Evolutionary conservation across 2,113 vertebrate species (phyloP), one percentile per base, ranked within the genome.

Genomic region (Numenius arquata): DNA sequence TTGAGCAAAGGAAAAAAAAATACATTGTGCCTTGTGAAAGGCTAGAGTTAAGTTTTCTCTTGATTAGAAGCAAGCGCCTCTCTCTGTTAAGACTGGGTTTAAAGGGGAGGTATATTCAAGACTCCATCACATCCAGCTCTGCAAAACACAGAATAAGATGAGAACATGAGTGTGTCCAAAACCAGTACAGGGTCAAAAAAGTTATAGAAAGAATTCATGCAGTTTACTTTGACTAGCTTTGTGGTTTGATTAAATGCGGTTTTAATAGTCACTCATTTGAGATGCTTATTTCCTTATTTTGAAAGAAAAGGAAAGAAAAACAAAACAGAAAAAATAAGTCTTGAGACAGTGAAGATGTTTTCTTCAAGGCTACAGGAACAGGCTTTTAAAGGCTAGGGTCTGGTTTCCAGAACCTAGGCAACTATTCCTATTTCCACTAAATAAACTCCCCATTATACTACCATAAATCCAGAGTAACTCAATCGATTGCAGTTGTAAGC

Each of bases 391-490:
- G 41, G 19, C 5, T 36, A 50, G 11, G 6, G 9, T 52, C 38
- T 76, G 32, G 5, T 77, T 88, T 83, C n/a, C 16, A 83, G 47
- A 83, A 66, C 53, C 9, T 14, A 36, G 22, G 14, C 41, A 83
- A 41, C 29, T 52, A 17, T 43, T 12, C 26, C 55, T n/a, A 5
- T 62, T 82, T 80, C 62, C 94, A 29, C 52, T 77, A 80, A 50
- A 73, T 67, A 56, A 32, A 40, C 16, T 85, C 40, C 53, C 50
- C 1, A 0, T 52, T 84, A 52, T 27, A 32, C 34, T 40, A 6
- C 45, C 58, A 74, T 86, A 90, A 94, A 94, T 92, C 55, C 59
- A 63, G 61, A 83, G 47, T 52, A 85, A 86, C 32, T 81, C 63
- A 73, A 80, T 85, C 4, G 4, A 95, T 87, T 3, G 30, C 47